Evolutionary conservation across 2,797 vertebrate species (phyloP), one percentile per base, ranked within the genome.

Genomic region (Cercopithecus diana): DNA sequence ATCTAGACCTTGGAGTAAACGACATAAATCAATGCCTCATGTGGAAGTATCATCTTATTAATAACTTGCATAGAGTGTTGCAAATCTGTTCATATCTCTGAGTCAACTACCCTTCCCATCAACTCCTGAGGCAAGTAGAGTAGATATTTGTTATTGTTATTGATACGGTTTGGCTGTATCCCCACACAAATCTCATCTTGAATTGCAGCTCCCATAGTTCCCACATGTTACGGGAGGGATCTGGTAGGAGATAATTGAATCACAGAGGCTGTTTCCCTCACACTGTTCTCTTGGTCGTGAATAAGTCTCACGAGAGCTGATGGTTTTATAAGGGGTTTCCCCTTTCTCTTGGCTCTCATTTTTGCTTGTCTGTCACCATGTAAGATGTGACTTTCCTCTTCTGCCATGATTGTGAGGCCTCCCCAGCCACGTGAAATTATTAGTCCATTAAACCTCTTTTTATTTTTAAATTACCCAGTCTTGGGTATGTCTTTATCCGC

Each of bases 251-350:
- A 19, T 19, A n/a, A 67, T n/a, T n/a, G 7, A n/a, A n/a, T 67
- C 33, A 67, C 2, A 17, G 8, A 33, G 15, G 33, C 64, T 19
- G 33, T 33, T 67, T 67, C 64, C 64, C 17, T 17, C 17, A 17
- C 4, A 67, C 61, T 17, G 61, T 17, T 67, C 33, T 67, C 0
- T 0, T 67, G 64, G 7, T 67, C 0, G 64, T 67, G 33, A n/a
- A 19, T 67, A 67, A 9, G 64, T n/a, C 33, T 67, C 33, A n/a
- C 0, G 4, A 19, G 15, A 67, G 33, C 33, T 67, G 33, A 67
- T n/a, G 33, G 33, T 67, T 67, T 67, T 8, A 67, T 67, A 67
- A 67, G 64, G 7, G 64, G 33, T n/a, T n/a, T 15, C 64, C 64
- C 64, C 33, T n/a, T n/a, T 67, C 2, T 15, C 64, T n/a, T n/a